Base-by-base conservation (phyloP, 2,888 invertebrate species). In the Heteromurus nitidus region DNA sequence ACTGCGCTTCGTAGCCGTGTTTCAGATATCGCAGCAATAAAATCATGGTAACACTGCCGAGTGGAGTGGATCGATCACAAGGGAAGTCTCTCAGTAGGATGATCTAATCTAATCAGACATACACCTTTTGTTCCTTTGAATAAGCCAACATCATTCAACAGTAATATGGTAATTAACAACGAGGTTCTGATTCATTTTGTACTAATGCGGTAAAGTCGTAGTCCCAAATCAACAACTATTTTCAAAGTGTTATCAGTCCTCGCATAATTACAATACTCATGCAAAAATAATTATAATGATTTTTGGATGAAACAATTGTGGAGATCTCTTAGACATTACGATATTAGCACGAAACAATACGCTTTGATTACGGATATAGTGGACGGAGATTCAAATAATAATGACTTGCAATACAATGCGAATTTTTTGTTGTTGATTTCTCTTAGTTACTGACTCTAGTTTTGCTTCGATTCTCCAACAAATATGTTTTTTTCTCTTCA, bases 101-200 rank as follows among this genome's bases (percentile, higher is more conserved):
- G 26, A 11, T 31, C 53, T 53, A 77, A 62, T 69, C 69, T 70
- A 70, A 70, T 70, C 77, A 77, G 28, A 26, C 62, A 60, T 60
- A 36, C 30, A 74, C 47, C 5, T 5, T 13, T 36, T 9, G 36
- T 13, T 36, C 36, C 36, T 36, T 13, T 47, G 47, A 13, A n/a
- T n/a, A 36, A 9, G 13, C 13, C 5, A 9, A 36, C 47, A 11
- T 47, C n/a, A 16, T 16, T 5, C 47, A 47, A n/a, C 7, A 26
- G 44, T 18, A 73, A 26, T 20, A 68, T 28, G 70, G 60, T 80
- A 80, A 80, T 80, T 80, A 80, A 80, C 74, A 80, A 74, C 80
- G 74, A 74, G 74, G 74, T 62, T 69, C 60, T 80, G 73, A 68
- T 73, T 72, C 64, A 62, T 69, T 42, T 80, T 62, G 26, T 47